A percentile compares a stretch with the other conserved stretches of the same genome.
These are phyloP conservation scores for Cinclus cinclus DNA, from an alignment of 2,113 vertebrate species.

Conservation along the genomic window DNA sequence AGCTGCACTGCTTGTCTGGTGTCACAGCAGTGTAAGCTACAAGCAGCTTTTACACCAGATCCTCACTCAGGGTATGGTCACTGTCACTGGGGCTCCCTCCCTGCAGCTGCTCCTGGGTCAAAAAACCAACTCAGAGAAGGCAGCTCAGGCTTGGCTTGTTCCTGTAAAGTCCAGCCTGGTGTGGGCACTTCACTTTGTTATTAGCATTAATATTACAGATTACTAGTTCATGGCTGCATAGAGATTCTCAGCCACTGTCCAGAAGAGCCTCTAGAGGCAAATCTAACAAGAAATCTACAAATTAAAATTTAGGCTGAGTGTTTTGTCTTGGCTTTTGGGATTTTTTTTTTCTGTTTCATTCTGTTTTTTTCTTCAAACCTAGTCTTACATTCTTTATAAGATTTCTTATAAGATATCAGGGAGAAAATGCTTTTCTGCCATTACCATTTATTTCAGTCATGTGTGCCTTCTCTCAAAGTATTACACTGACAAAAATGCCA, in stretches of 20 bases:
- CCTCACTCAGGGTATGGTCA: accelerated
- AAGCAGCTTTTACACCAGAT: not conserved
- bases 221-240: not conserved
- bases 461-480: not conserved
- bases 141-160: accelerated
- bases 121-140: not conserved
- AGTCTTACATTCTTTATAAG: not conserved
- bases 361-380: not conserved
- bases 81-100: not conserved
- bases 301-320: not conserved
- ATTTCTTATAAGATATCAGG: not conserved
- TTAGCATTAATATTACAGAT: not conserved
- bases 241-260: not conserved
- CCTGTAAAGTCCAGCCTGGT: not conserved
- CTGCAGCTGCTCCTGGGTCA: not conserved
- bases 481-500: not conserved
- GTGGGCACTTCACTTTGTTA: not conserved
- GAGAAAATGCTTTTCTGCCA: not conserved
- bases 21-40: accelerated
- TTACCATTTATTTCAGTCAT: not conserved
- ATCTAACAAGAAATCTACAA: not conserved
- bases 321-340: not conserved
- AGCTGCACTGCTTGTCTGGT: not conserved
- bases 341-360: not conserved
- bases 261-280: not conserved